A percentile compares a stretch with the other conserved stretches of the same genome.
phyloP scores from a whole-genome alignment of 2,888 invertebrate genomes.

The Galeopsomyia nigrocyanea region DNA sequence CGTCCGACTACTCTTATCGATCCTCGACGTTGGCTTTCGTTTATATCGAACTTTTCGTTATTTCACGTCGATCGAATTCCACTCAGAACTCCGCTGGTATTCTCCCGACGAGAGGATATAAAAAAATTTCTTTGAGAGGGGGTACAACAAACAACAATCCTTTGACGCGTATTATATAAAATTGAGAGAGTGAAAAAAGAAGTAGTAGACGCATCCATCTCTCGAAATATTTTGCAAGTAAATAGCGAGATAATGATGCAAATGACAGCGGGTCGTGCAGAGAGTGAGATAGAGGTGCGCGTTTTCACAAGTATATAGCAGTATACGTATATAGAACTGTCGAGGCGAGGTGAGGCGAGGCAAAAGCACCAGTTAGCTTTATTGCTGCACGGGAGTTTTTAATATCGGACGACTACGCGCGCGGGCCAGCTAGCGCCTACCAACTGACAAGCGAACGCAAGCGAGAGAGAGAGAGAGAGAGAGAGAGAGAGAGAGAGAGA shows the following conservation, averaged over 20 bases:
- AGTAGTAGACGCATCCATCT: neutral
- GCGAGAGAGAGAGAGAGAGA: too few relatives aligned
- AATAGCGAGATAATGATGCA: constrained; percentile 25
- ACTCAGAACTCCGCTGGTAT: too few relatives aligned
- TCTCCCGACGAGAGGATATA: neutral
- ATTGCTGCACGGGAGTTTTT: constrained; percentile 61
- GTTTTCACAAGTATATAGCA: constrained; percentile 48
- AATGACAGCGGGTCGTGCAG: constrained; percentile 24
- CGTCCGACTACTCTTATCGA: too few relatives aligned
- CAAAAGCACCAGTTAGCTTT: constrained; percentile 60
- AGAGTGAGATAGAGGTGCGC: constrained; percentile 8
- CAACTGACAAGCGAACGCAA: constrained; percentile 62
- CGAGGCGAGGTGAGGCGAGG: neutral
- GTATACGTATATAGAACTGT: constrained; percentile 34
- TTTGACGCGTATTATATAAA: constrained; percentile 1
- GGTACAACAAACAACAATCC: neutral
- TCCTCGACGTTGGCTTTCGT: too few relatives aligned
- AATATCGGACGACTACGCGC: constrained; percentile 60
- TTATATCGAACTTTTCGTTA: too few relatives aligned
- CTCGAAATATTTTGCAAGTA: constrained; percentile 32
- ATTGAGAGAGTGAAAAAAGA: neutral
- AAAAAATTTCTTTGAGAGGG: constrained; percentile 8
- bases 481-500: constrained; percentile 25
- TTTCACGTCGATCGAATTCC: too few relatives aligned
- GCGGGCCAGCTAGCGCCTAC: constrained; percentile 54